Evolutionary conservation across 2,888 invertebrate species (phyloP).

Genomic region (Patella ulyssiponensis): DNA sequence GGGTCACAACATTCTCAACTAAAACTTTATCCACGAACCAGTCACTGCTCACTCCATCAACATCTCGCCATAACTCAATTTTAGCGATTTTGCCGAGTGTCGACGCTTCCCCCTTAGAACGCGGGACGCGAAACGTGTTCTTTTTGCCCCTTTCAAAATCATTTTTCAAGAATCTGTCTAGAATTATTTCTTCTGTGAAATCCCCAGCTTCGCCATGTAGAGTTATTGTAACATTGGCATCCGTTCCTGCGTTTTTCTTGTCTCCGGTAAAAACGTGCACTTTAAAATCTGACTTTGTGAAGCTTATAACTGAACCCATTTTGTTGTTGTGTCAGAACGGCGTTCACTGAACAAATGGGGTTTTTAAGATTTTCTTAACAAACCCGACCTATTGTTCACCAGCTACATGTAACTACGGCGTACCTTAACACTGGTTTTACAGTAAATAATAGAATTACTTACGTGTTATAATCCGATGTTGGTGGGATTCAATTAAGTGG

Average conservation of each 20-base stretch:
- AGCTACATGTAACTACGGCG: no score
- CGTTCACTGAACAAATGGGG: no score
- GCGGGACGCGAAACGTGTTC: constrained; percentile 60
- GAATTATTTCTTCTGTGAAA: constrained; percentile 59
- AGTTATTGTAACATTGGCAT: constrained; percentile 70
- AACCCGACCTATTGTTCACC: no score
- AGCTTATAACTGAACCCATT: no score
- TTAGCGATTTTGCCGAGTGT: constrained; percentile 48
- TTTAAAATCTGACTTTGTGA: background rate
- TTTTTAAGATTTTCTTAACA: no score
- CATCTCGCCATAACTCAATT: constrained; percentile 70
- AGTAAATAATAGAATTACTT: no score
- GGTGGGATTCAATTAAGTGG: no score
- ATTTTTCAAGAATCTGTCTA: constrained; percentile 68
- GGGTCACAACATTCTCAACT: constrained; percentile 58
- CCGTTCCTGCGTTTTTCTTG: constrained; percentile 69
- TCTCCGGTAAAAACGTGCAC: constrained; percentile 73
- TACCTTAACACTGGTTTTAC: no score
- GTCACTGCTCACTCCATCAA: constrained; percentile 64
- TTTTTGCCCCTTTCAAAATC: constrained; percentile 70
- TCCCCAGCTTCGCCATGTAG: constrained; percentile 68
- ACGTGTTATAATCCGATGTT: no score
- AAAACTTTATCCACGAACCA: constrained; percentile 71
- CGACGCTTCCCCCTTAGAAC: constrained; percentile 23
- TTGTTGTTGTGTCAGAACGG: no score